phyloP scores from a whole-genome alignment of 2,113 vertebrate genomes.

The Chloropsis cyanopogon region DNA sequence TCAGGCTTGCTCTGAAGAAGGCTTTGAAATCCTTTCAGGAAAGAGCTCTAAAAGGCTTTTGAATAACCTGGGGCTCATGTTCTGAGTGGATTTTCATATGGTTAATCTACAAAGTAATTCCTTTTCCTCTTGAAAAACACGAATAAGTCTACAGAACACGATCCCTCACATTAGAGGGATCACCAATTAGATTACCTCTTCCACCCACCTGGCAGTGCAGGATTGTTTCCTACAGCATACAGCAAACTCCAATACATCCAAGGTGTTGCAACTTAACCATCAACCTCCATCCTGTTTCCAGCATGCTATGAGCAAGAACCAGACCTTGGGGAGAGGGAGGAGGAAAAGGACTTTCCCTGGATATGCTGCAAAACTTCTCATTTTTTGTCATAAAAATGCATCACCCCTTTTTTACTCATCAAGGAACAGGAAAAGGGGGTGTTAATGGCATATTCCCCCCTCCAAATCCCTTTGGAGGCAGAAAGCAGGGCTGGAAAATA shows the following conservation, averaged over 20 bases:
- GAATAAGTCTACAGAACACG: neutral
- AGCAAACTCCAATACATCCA: neutral
- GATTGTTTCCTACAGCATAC: neutral
- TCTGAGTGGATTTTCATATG: neutral
- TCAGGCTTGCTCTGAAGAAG: neutral
- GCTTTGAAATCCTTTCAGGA: neutral
- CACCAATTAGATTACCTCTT: neutral
- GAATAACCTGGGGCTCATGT: fast-evolving
- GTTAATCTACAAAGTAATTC: neutral
- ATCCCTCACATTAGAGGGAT: neutral
- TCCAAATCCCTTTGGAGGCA: neutral
- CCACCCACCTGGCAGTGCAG: neutral
- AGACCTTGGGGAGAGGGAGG: neutral
- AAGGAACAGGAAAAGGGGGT: neutral
- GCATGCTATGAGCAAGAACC: neutral
- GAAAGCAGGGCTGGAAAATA: neutral
- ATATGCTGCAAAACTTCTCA: neutral
- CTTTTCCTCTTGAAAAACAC: neutral
- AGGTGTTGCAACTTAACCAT: neutral
- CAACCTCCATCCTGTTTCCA: neutral
- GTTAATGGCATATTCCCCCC: neutral
- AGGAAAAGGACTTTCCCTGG: neutral
- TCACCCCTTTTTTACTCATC: too few relatives aligned
- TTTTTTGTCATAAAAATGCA: neutral
- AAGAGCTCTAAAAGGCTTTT: neutral